These are phyloP conservation scores for Aplochiton taeniatus DNA, from an alignment of 2,797 vertebrate genomes.

Conservation along the genomic window DNA sequence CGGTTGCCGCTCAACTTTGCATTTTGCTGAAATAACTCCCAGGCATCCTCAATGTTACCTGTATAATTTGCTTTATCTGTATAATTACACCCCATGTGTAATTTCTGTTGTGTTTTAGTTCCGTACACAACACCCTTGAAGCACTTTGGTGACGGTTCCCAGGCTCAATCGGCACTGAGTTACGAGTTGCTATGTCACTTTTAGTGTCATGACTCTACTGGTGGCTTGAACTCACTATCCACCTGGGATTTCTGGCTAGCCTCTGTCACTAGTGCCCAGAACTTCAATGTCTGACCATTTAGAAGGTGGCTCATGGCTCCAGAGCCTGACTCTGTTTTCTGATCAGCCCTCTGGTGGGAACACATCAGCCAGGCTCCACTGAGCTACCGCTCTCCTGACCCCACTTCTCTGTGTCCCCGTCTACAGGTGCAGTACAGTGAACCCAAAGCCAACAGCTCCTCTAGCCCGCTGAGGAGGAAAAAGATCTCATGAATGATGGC, in stretches of 20 bases:
- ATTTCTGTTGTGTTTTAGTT: constrained; percentile 70
- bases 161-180: constrained; percentile 40
- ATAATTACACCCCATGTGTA: constrained; percentile 67
- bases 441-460: constrained; percentile 69
- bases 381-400: constrained; percentile 70
- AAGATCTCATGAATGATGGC: constrained; percentile 66
- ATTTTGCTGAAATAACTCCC: constrained; percentile 61
- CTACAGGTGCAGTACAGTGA: constrained; percentile 89
- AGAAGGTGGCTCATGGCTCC: constrained; percentile 18
- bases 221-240: constrained; percentile 31
- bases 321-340: not conserved
- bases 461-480: constrained; percentile 82
- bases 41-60: constrained; percentile 61
- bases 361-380: constrained; percentile 48
- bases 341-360: not conserved
- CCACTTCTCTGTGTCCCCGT: constrained; percentile 73
- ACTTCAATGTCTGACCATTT: constrained; percentile 22
- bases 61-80: constrained; percentile 71
- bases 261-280: not conserved
- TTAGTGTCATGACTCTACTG: constrained; percentile 18
- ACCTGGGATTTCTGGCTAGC: not conserved
- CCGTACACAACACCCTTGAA: constrained; percentile 52
- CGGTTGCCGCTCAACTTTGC: constrained; percentile 56
- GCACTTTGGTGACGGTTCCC: constrained; percentile 51
- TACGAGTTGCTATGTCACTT: constrained; percentile 3